Evolutionary conservation across 2,797 vertebrate species (phyloP).

Genomic region (Enteromius paludinosus): DNA sequence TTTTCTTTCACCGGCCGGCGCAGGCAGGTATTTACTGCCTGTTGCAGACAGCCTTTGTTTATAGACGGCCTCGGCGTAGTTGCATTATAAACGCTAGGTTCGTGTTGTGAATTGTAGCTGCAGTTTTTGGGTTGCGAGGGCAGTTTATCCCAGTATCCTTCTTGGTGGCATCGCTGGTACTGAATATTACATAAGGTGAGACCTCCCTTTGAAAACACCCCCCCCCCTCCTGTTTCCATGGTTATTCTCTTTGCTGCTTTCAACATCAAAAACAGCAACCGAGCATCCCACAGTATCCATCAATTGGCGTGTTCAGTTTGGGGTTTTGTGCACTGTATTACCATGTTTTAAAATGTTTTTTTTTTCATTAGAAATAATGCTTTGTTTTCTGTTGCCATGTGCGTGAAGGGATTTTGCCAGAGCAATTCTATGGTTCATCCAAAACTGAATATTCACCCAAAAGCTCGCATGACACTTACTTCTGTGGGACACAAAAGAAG

Average conservation of each 20-base stretch:
- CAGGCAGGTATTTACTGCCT: conserved; percentile 39
- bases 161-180: conserved; percentile 10
- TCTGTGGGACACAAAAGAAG: background rate
- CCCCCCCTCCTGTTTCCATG: conserved; percentile 51
- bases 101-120: background rate
- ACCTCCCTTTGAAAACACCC: conserved; percentile 34
- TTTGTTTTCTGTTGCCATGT: background rate
- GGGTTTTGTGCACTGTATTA: background rate
- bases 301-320: background rate
- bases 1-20: conserved; percentile 14
- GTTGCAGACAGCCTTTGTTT: background rate
- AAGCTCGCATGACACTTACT: background rate
- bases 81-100: conserved; percentile 12
- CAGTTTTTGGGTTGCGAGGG: background rate
- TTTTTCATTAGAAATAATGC: background rate
- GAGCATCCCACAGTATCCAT: conserved; percentile 27
- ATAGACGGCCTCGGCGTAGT: background rate
- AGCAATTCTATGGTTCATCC: background rate
- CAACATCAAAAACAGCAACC: conserved; percentile 43
- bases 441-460: background rate
- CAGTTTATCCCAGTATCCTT: conserved; percentile 11
- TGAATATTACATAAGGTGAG: conserved; percentile 36
- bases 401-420: background rate
- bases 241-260: conserved; percentile 47
- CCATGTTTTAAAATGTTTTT: background rate